These are phyloP conservation scores for Opisthograptis luteolata DNA, from an alignment of 2,888 invertebrate genomes.

Conservation along the genomic window DNA sequence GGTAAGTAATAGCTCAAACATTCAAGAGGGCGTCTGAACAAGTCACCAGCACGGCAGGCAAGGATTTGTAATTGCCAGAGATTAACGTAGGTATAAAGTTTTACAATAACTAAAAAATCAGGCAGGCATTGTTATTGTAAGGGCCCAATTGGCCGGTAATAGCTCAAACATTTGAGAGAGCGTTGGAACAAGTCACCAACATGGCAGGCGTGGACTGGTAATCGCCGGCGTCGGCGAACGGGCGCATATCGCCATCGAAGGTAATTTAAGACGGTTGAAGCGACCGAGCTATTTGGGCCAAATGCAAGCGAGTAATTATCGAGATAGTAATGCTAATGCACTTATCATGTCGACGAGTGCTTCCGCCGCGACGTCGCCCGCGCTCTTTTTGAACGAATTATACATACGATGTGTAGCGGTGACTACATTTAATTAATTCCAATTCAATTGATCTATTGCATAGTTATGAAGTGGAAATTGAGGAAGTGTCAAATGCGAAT, in stretches of 20 bases:
- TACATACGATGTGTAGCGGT: conserved; percentile 44
- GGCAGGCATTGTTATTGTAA: too few relatives aligned
- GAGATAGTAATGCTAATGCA: conserved; percentile 84
- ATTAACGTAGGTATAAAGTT: too few relatives aligned
- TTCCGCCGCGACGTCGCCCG: conserved; percentile 67
- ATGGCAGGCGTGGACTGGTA: conserved; percentile 49
- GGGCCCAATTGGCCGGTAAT: conserved; percentile 65
- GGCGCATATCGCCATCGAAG: conserved; percentile 61
- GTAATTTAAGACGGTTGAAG: conserved; percentile 76
- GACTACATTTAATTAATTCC: not conserved
- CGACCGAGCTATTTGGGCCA: conserved; percentile 78
- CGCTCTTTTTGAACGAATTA: conserved; percentile 52
- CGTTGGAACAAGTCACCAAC: conserved; percentile 47
- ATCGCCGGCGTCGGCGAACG: conserved; percentile 54
- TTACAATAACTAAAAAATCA: too few relatives aligned
- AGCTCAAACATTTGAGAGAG: conserved; percentile 68
- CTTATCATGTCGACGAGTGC: conserved; percentile 81
- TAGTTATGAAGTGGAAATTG: not conserved
- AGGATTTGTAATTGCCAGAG: conserved; percentile 59
- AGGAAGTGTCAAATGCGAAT: conserved; percentile 4
- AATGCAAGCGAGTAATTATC: conserved; percentile 83
- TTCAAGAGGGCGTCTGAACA: conserved; percentile 57
- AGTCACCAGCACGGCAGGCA: conserved; percentile 35
- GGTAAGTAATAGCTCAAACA: conserved; percentile 77
- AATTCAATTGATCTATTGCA: not conserved